Conservation (phyloP, 1,140 invertebrate species). For the Drosophila kikkawai region DNA sequence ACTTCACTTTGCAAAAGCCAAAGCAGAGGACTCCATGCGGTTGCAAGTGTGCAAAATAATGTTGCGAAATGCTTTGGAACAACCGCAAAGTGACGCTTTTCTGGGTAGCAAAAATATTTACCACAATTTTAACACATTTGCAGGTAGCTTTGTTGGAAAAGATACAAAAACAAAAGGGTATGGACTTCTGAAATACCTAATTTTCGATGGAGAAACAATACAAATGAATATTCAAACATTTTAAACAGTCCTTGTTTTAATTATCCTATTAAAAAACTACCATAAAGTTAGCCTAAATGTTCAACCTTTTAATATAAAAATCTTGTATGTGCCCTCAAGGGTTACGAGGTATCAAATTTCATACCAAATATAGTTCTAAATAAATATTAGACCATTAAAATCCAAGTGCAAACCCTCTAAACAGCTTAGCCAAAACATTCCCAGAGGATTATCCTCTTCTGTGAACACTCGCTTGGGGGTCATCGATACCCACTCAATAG, state of each 20-base stretch:
- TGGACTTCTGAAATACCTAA: neutral
- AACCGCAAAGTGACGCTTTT: slow-evolving; percentile 29
- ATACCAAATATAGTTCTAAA: neutral
- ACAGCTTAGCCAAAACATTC: slow-evolving; percentile 1
- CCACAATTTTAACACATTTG: slow-evolving; percentile 21
- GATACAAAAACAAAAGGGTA: no score
- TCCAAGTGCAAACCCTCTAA: neutral
- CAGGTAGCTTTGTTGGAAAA: neutral
- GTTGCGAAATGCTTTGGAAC: slow-evolving; percentile 62
- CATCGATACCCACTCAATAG: slow-evolving; percentile 9
- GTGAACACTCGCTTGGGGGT: neutral
- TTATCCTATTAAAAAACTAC: neutral
- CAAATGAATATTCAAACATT: neutral
- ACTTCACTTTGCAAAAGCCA: slow-evolving; percentile 27
- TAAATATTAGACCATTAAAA: neutral
- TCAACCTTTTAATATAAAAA: neutral
- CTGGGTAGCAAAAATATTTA: slow-evolving; percentile 1
- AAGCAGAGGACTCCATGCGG: slow-evolving; percentile 40
- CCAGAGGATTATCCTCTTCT: neutral
- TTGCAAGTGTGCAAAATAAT: slow-evolving; percentile 48
- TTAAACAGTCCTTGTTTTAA: neutral
- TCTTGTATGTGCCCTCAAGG: neutral
- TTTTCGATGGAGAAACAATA: neutral
- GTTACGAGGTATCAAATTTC: neutral
- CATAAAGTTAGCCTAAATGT: neutral